phyloP scores from a whole-genome alignment of 2,797 vertebrate genomes.

The Pipistrellus pipistrellus region DNA sequence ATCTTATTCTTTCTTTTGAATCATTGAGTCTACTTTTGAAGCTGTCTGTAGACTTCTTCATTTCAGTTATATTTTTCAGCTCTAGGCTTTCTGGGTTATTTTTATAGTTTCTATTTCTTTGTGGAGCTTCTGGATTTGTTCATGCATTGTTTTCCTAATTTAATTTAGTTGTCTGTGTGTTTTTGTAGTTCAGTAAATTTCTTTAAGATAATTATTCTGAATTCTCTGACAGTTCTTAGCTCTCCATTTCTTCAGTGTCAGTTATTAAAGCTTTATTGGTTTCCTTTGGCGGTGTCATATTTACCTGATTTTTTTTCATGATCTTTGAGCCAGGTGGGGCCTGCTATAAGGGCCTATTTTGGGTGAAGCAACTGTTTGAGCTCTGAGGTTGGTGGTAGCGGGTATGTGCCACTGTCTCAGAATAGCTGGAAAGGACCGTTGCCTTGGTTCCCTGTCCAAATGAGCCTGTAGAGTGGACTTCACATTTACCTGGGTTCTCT shows the following conservation, averaged over 20 bases:
- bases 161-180: not conserved
- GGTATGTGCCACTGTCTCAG: not conserved
- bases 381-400: not conserved
- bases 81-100: not conserved
- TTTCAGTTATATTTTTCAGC: not conserved
- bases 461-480: not conserved
- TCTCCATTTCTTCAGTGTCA: not conserved
- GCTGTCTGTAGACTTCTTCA: not conserved
- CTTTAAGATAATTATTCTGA: slow-evolving; percentile 13
- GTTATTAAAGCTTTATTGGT: not conserved
- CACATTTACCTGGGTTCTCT: not conserved
- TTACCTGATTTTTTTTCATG: not conserved
- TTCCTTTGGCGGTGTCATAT: not conserved
- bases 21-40: not conserved
- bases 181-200: not conserved
- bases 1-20: not conserved
- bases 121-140: not conserved
- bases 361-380: not conserved
- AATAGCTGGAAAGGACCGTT: slow-evolving; percentile 6
- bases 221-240: not conserved
- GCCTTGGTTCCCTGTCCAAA: not conserved
- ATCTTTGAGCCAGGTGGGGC: not conserved
- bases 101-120: not conserved
- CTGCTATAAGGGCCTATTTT: not conserved
- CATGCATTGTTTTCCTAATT: slow-evolving; percentile 2